Conservation (phyloP, 2,888 invertebrate genomes). For the Callinectes sapidus region DNA sequence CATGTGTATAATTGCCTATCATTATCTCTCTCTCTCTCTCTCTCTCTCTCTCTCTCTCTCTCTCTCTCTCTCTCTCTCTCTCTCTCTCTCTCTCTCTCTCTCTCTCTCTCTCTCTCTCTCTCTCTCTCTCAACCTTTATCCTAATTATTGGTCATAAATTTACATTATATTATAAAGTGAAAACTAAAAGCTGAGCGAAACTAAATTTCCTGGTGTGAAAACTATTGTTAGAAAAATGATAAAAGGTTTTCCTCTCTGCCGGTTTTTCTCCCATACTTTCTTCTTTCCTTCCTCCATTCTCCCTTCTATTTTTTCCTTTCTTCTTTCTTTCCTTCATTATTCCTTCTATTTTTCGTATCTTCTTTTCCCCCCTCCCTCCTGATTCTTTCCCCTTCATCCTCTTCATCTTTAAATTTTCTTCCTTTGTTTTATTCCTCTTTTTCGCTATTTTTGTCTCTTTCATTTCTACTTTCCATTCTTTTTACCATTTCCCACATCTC, state of each 20-base stretch:
- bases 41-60: neutral
- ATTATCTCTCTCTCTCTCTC: neutral
- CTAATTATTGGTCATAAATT: neutral
- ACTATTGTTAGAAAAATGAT: neutral
- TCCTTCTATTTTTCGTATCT: neutral
- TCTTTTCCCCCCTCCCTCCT: neutral
- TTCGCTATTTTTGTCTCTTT: neutral
- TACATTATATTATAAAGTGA: neutral
- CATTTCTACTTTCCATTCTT: neutral
- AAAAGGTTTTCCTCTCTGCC: neutral
- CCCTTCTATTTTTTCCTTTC: neutral
- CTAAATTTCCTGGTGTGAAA: neutral
- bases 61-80: neutral
- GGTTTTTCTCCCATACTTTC: constrained; percentile 36
- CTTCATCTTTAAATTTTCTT: too few species aligned
- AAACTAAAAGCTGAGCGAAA: neutral
- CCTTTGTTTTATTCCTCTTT: too few species aligned
- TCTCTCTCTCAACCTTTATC: neutral
- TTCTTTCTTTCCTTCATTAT: neutral
- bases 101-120: neutral
- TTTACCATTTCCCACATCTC: neutral
- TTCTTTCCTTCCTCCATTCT: neutral
- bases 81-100: neutral
- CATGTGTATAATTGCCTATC: neutral
- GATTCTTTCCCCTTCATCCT: neutral